These are phyloP conservation scores for Phaonia tiefii DNA, from an alignment of 2,888 invertebrate species.

Conservation along the genomic window DNA sequence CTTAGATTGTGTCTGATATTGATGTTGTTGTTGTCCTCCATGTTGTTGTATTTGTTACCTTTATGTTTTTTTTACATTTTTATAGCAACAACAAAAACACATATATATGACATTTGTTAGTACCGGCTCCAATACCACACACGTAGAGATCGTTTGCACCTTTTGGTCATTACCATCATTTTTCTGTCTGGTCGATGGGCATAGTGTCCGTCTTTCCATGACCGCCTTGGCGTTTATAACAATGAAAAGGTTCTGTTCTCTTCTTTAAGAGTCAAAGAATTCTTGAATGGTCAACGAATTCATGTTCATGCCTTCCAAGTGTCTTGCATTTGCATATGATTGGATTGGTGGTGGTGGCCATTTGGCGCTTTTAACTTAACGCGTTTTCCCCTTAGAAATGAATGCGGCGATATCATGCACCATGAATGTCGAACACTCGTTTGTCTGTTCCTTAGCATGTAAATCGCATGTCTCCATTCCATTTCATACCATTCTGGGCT, in stretches of 20 bases:
- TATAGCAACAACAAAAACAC: constrained; percentile 8
- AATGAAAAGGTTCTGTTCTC: constrained; percentile 18
- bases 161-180: constrained; percentile 40
- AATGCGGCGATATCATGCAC: constrained; percentile 35
- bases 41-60: constrained; percentile 14
- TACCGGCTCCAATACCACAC: constrained; percentile 51
- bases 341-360: constrained; percentile 51
- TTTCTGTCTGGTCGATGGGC: not conserved
- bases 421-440: constrained; percentile 11
- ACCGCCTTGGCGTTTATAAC: no score
- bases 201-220: not conserved
- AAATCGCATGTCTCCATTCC: constrained; percentile 16
- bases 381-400: not conserved
- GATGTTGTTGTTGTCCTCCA: constrained; percentile 9
- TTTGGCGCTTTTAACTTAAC: constrained; percentile 43
- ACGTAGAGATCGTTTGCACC: constrained; percentile 62
- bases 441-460: not conserved
- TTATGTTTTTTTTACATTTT: constrained; percentile 19
- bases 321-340: constrained; percentile 2
- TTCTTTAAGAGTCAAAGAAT: constrained; percentile 9
- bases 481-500: constrained; percentile 7
- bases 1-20: constrained; percentile 7
- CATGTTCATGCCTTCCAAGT: not conserved
- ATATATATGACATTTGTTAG: constrained; percentile 12
- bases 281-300: not conserved